Evolutionary conservation across 2,113 vertebrate genomes (phyloP), one percentile per base, ranked within the genome.

Genomic region (Hydrolagus affinis): DNA sequence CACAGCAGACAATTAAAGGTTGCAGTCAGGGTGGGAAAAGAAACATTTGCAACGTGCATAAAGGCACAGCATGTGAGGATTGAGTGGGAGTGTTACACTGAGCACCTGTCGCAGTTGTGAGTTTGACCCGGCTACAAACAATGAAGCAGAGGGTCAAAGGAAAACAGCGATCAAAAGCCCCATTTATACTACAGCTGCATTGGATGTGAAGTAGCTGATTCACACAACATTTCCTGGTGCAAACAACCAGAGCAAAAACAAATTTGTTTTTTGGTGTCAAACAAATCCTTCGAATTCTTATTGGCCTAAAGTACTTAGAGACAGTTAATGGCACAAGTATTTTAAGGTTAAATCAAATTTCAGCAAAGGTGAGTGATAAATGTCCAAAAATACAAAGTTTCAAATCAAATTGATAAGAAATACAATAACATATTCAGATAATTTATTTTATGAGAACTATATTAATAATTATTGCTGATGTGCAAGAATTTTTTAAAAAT

Each of bases 161-260:
- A 66, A 83, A 32, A 62, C 15, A 68, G 78, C 62, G 8, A 32
- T 66, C 60, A 83, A 83, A 83, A 83, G 78, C 59, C 25, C 62
- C 78, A 66, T 83, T 83, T 83, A 66, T 83, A 66, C 25, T 66
- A 66, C 78, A 83, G 78, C 78, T 83, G 78, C 78, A 32, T 62
- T 83, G 23, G 25, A 66, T 19, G 77, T 66, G 77, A 83, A 66
- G 25, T 17, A 62, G 28, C 25, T 8, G 66, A 66, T 83, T 83
- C 59, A 83, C 78, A 83, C 60, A 11, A 19, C 30, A 28, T 30
- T 62, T 17, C 25, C 1, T 83, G 44, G 25, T 66, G n/a, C 59
- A 64, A 68, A 83, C 78, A 83, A 32, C 2, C 10, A 30, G 62
- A 30, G 25, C 25, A 32, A 32, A 83, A 83, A 32, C 78, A 83